phyloP scores from a whole-genome alignment of 2,888 invertebrate genomes.

The Pyrgus malvae region DNA sequence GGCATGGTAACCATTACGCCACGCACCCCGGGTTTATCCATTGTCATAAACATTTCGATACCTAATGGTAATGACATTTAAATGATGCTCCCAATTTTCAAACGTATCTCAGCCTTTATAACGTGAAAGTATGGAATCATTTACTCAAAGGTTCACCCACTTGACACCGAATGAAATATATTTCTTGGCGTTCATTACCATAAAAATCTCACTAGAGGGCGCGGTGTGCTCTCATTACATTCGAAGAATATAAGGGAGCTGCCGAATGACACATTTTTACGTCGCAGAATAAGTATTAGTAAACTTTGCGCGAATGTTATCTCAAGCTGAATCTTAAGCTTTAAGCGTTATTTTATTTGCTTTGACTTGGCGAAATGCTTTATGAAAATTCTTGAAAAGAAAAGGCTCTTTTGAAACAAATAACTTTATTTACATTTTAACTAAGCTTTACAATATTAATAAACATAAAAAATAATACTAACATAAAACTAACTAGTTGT shows the following conservation, averaged over 20 bases:
- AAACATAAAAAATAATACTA: too few relatives aligned
- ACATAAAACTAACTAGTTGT: too few relatives aligned
- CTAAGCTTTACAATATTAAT: too few relatives aligned
- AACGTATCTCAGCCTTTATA: too few relatives aligned
- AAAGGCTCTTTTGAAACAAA: neutral
- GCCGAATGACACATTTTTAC: constrained; percentile 23
- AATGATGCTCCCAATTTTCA: too few relatives aligned
- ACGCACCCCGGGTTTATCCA: too few relatives aligned
- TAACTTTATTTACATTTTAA: too few relatives aligned
- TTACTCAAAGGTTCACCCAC: neutral
- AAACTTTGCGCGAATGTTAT: constrained; percentile 6
- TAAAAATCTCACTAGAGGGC: constrained; percentile 1
- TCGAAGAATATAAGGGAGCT: constrained; percentile 7
- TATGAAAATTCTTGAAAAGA: neutral
- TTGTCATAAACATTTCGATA: too few relatives aligned
- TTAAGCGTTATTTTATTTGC: constrained; percentile 12
- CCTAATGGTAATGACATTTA: too few relatives aligned
- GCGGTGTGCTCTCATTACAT: constrained; percentile 11
- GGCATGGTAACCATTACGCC: too few relatives aligned
- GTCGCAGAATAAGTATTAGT: constrained; percentile 17
- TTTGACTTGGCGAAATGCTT: neutral
- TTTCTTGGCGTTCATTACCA: constrained; percentile 13
- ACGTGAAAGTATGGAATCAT: too few relatives aligned
- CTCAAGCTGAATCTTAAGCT: neutral
- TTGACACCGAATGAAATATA: constrained; percentile 1